A percentile compares a stretch with the other conserved stretches of the same genome.
These are phyloP conservation scores for Eulemur coronatus DNA, from an alignment of 2,797 vertebrate species.

Conservation along the genomic window DNA sequence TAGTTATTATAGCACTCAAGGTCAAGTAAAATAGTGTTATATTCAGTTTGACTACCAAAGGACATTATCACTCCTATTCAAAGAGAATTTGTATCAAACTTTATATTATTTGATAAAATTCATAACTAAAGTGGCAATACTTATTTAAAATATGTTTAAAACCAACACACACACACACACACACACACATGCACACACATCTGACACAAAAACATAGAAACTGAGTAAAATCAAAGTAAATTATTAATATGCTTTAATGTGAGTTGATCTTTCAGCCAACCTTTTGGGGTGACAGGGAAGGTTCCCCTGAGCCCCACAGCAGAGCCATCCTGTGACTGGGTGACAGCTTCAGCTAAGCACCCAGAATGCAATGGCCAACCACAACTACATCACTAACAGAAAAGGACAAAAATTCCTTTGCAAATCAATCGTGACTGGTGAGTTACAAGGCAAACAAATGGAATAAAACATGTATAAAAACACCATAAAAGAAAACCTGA, in stretches of 20 bases:
- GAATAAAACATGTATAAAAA: neutral
- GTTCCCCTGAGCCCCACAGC: too few species aligned
- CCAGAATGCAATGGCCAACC: neutral
- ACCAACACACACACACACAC: neutral
- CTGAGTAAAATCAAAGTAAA: neutral
- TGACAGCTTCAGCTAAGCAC: neutral
- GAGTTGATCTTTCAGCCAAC: too few species aligned
- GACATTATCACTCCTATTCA: neutral
- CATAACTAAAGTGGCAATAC: neutral
- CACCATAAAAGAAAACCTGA: neutral
- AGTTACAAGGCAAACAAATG: neutral
- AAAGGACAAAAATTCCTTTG: neutral
- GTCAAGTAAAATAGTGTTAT: neutral
- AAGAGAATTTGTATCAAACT: neutral
- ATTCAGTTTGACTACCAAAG: neutral
- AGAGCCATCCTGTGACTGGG: neutral
- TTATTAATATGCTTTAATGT: neutral
- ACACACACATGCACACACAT: neutral
- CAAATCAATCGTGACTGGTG: neutral
- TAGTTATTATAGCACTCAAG: neutral
- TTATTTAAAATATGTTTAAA: neutral
- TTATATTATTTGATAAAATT: slow-evolving; percentile 2
- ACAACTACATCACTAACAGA: neutral
- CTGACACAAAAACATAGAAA: neutral
- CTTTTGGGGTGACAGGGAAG: too few species aligned